These are phyloP conservation scores for Ophion ellenae DNA, from an alignment of 2,888 invertebrate species.

Conservation along the genomic window DNA sequence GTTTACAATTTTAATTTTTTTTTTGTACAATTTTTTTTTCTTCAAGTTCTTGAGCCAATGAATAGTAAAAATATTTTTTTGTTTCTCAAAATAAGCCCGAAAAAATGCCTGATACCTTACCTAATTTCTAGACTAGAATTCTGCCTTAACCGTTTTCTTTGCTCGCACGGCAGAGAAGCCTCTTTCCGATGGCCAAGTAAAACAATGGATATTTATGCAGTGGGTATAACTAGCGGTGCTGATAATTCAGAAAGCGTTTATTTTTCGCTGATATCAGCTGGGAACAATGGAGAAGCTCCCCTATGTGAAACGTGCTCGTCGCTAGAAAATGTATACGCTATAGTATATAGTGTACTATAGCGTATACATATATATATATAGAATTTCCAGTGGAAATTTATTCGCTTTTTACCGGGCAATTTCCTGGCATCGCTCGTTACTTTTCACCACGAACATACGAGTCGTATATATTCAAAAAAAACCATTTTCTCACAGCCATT, in stretches of 20 bases:
- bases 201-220: slow-evolving; percentile 33
- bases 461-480: slow-evolving; percentile 10
- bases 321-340: slow-evolving; percentile 7
- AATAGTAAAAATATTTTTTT: too few relatives aligned
- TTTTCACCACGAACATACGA: slow-evolving; percentile 42
- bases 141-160: background rate
- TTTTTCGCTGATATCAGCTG: slow-evolving; percentile 4
- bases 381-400: slow-evolving; percentile 42
- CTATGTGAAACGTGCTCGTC: slow-evolving; percentile 3
- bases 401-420: slow-evolving; percentile 49
- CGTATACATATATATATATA: background rate
- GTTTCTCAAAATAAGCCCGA: too few relatives aligned
- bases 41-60: too few relatives aligned
- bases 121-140: too few relatives aligned
- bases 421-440: slow-evolving; percentile 54
- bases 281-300: slow-evolving; percentile 41
- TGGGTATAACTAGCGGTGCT: background rate
- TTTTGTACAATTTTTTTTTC: too few relatives aligned
- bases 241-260: slow-evolving; percentile 25
- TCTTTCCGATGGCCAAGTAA: background rate
- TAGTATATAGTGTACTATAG: too few relatives aligned
- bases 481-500: slow-evolving; percentile 24
- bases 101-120: too few relatives aligned
- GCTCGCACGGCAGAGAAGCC: background rate
- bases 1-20: too few relatives aligned